Conservation (phyloP, 2,888 invertebrate species). For the Thera obeliscata region DNA sequence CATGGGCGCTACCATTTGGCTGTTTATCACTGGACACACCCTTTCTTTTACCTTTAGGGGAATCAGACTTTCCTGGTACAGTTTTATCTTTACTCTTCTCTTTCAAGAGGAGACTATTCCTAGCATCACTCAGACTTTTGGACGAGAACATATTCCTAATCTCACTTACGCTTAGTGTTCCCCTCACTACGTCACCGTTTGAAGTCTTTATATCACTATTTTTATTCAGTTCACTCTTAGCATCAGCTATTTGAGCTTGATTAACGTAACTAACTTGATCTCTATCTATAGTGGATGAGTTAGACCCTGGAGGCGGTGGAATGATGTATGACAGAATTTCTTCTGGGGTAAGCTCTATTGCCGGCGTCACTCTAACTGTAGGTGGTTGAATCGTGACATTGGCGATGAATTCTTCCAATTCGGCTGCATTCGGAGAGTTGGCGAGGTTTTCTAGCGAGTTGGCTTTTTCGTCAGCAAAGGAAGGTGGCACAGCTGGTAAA, state of each 20-base stretch:
- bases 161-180: slow-evolving; percentile 83
- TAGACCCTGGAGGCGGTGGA: slow-evolving; percentile 88
- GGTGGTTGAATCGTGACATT: slow-evolving; percentile 93
- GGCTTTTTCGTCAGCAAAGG: slow-evolving; percentile 88
- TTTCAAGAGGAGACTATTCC: slow-evolving; percentile 79
- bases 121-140: slow-evolving; percentile 79
- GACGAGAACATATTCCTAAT: slow-evolving; percentile 81
- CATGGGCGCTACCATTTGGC: slow-evolving; percentile 77
- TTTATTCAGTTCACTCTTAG: slow-evolving; percentile 54
- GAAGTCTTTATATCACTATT: slow-evolving; percentile 60
- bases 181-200: slow-evolving; percentile 82
- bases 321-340: slow-evolving; percentile 94
- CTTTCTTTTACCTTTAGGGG: slow-evolving; percentile 77
- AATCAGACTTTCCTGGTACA: slow-evolving; percentile 68
- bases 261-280: slow-evolving; percentile 72
- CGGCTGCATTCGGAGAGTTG: slow-evolving; percentile 78
- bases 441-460: slow-evolving; percentile 60
- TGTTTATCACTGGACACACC: slow-evolving; percentile 71
- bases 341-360: slow-evolving; percentile 91
- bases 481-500: slow-evolving; percentile 89
- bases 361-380: slow-evolving; percentile 88
- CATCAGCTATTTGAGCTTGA: slow-evolving; percentile 68
- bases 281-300: slow-evolving; percentile 77
- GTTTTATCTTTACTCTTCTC: slow-evolving; percentile 69
- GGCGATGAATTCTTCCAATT: slow-evolving; percentile 93